Evolutionary conservation across 2,113 vertebrate genomes (phyloP), one percentile per base, ranked within the genome.

Genomic region (Lamprologus lemairii): DNA sequence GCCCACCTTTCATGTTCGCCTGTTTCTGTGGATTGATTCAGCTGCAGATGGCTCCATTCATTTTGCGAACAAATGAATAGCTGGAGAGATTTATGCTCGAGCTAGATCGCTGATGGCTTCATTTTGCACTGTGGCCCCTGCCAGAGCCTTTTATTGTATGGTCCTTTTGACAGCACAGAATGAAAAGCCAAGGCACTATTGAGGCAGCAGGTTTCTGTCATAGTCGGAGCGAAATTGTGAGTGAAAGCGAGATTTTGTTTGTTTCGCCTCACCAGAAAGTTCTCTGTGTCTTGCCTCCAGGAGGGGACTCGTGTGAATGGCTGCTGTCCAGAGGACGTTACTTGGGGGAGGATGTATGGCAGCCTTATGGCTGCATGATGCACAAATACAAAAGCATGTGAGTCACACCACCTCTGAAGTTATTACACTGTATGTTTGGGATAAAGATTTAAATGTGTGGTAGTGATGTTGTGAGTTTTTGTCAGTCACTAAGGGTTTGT

Each of bases 361-460:
- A 99, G 86, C 99, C 99, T 42, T 97, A 99, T 93, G 98, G 98
- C 90, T 99, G 99, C 95, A 99, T 99, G 98, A 98, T 99, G 97
- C 99, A 99, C 94, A 99, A 97, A 79, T 99, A 99, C 93, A 99
- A 97, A 97, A 97, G 96, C 86, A 97, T 89, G 99, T 99, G 95
- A 97, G 97, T 84, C 88, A 87, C 88, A 65, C n/a, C 4, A 19
- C 37, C 65, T 55, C n/a, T 17, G 71, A 16, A 14, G 80, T 42
- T 83, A 26, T 42, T 85, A 17, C 51, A 49, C 26, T 51, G 5
- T 58, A 42, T 63, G 60, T 65, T 51, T 42, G 11, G 57, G 31
- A 83, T 23, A 51, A 86, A 89, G 6, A 49, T 51, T 3, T 5
- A 57, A 40, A 28, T 63, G 54, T 79, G 53, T 40, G 16, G 14